phyloP scores from a whole-genome alignment of 2,113 vertebrate species.

The Stictonetta naevosa region DNA sequence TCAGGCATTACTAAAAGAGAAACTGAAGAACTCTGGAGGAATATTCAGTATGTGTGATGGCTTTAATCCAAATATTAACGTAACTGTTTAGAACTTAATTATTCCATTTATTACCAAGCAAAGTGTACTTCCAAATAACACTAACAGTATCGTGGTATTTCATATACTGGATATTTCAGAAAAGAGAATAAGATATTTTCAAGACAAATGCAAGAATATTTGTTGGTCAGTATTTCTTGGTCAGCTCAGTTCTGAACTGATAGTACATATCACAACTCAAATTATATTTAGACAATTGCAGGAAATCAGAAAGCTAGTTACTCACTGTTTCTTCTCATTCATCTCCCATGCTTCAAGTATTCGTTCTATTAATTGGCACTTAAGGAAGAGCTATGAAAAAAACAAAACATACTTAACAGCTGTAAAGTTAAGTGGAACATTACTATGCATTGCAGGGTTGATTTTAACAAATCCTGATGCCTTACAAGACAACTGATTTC shows the following conservation, averaged over 20 bases:
- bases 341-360: slow-evolving; percentile 95
- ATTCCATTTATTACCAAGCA: not conserved
- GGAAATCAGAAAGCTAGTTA: slow-evolving; percentile 35
- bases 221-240: not conserved
- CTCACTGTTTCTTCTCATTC: slow-evolving; percentile 98
- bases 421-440: not conserved
- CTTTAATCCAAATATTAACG: not conserved
- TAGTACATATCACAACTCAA: not conserved
- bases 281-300: not conserved
- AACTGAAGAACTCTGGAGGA: not conserved
- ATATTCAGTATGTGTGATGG: not conserved
- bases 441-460: not conserved
- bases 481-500: not conserved
- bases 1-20: not conserved
- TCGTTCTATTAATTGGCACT: slow-evolving; percentile 96
- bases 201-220: not conserved
- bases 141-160: not conserved
- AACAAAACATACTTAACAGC: not conserved
- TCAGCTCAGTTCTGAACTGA: not conserved
- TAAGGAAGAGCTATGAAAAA: slow-evolving; percentile 89
- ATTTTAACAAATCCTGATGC: not conserved
- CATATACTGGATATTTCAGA: not conserved
- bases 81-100: not conserved
- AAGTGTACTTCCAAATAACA: not conserved
- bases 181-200: not conserved